Evolutionary conservation across 2,113 vertebrate genomes (phyloP), one percentile per base, ranked within the genome.

Genomic region (Xenus cinereus): DNA sequence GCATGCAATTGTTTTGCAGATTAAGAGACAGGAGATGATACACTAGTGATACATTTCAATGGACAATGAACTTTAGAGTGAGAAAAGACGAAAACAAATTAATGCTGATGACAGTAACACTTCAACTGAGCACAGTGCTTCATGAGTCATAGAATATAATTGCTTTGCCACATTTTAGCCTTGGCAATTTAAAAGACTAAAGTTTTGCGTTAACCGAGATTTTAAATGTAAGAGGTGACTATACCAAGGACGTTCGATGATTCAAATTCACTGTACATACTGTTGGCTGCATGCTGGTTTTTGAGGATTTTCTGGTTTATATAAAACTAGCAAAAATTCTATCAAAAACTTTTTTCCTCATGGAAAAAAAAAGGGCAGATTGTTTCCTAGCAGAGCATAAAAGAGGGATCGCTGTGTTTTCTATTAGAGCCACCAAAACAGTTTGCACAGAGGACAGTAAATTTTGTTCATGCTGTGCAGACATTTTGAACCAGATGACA

Each of bases 401-500:
- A 98, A 95, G 87, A 96, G 82, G 69, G 90, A 98, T 95, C 96
- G 92, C 71, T 93, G 43, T 84, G 74, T 53, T 93, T 96, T 97
- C 94, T 96, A 87, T 96, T 68, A 95, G 66, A 98, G 84, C 51
- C 94, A 96, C 92, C 85, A 91, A 94, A 97, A 93, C 89, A 95
- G 91, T 96, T 96, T 97, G 97, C 80, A 96, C 87, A 95, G 94
- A 95, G 95, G 89, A 97, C 32, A 84, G 93, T 90, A 84, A 96
- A 96, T 96, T 95, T 96, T 96, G 79, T 37, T 92, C 96, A 60
- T 96, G 83, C 96, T 94, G 91, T 89, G 97, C 80, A 95, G 97
- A 97, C 84, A 92, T 98, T 98, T 96, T 97, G 96, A 98, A 97
- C 95, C 94, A 95, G 75, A 87, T 96, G 95, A 97, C 88, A 83